phyloP scores from a whole-genome alignment of 2,797 vertebrate species.

The Strix occidentalis region DNA sequence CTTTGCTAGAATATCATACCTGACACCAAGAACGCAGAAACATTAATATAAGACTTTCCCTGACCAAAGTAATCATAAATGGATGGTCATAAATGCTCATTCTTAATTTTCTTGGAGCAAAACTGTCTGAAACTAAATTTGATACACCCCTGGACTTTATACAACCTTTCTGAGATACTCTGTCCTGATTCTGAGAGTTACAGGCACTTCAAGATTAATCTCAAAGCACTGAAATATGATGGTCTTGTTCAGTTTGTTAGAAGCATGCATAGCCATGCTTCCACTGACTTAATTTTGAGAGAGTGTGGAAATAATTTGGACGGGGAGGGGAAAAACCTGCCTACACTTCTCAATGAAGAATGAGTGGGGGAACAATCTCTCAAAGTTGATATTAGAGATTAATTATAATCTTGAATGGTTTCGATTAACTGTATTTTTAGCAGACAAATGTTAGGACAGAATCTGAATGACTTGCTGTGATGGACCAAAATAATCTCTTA shows the following conservation, averaged over 20 bases:
- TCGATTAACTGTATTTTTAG: neutral
- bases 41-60: neutral
- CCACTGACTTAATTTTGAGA: neutral
- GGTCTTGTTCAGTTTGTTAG: neutral
- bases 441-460: neutral
- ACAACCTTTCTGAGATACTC: neutral
- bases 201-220: neutral
- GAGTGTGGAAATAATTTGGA: neutral
- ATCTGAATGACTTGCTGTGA: neutral
- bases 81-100: neutral
- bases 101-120: neutral
- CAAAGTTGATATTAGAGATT: neutral
- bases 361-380: neutral
- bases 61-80: neutral
- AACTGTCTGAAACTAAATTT: neutral
- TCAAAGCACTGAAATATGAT: neutral
- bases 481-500: neutral
- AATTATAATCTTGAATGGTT: neutral
- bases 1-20: neutral
- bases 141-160: neutral
- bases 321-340: accelerated
- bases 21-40: neutral
- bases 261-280: neutral
- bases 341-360: neutral
- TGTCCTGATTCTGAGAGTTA: neutral